A percentile compares a stretch with the other conserved stretches of the same genome.
Evolutionary conservation across 2,797 vertebrate genomes (phyloP).

Genomic region (Eulemur mongoz): DNA sequence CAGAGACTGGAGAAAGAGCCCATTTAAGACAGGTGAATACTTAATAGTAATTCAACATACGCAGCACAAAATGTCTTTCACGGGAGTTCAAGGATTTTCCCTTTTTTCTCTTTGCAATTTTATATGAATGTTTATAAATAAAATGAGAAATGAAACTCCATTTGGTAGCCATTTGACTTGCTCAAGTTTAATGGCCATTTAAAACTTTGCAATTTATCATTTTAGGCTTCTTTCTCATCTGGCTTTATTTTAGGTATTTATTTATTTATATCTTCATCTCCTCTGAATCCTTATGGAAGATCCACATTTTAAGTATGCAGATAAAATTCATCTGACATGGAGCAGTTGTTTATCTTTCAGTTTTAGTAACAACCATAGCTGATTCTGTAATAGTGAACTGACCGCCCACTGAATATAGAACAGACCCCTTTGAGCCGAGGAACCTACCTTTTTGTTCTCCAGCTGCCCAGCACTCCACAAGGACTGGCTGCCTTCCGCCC

Average conservation of each 20-base stretch:
- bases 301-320: slow-evolving; percentile 55
- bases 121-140: slow-evolving; percentile 80
- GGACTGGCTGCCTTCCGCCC: background rate
- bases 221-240: slow-evolving; percentile 71
- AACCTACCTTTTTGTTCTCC: background rate
- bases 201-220: slow-evolving; percentile 79
- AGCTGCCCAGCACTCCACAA: background rate
- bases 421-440: background rate
- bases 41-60: slow-evolving; percentile 80
- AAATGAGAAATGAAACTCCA: slow-evolving; percentile 80
- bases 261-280: slow-evolving; percentile 51
- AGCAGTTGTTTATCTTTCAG: slow-evolving; percentile 32
- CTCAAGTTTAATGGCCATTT: slow-evolving; percentile 77
- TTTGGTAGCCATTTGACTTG: slow-evolving; percentile 81
- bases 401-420: background rate
- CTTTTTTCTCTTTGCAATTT: slow-evolving; percentile 73
- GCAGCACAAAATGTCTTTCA: slow-evolving; percentile 78
- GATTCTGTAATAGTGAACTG: slow-evolving; percentile 19
- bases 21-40: slow-evolving; percentile 82
- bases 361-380: background rate
- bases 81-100: slow-evolving; percentile 77
- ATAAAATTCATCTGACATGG: slow-evolving; percentile 55
- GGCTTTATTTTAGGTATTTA: slow-evolving; percentile 65
- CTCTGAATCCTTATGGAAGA: slow-evolving; percentile 55
- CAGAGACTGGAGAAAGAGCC: slow-evolving; percentile 74